phyloP scores from a whole-genome alignment of 2,113 vertebrate species.

The Brachyistius frenatus region DNA sequence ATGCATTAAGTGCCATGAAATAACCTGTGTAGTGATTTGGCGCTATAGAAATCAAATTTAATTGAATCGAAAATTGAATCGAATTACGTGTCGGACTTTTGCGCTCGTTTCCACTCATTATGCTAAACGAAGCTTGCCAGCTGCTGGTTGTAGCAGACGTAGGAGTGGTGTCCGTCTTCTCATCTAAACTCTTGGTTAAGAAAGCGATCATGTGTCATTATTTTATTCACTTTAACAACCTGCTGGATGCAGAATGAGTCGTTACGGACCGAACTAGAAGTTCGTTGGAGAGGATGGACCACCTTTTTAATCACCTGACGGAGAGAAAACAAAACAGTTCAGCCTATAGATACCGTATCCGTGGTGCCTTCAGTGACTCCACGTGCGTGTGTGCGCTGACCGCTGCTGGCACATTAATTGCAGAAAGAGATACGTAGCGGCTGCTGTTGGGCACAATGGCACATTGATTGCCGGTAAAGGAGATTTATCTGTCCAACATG shows the following conservation, averaged over 20 bases:
- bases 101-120: too few species aligned
- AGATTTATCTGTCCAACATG: constrained; percentile 76
- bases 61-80: too few species aligned
- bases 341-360: constrained; percentile 17
- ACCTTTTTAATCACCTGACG: constrained; percentile 6
- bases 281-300: neutral
- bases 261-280: too few species aligned
- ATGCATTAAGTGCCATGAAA: too few species aligned
- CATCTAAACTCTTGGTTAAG: too few species aligned
- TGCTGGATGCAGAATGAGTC: too few species aligned
- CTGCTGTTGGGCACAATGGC: constrained; percentile 66
- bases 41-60: too few species aligned
- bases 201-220: too few species aligned
- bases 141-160: neutral
- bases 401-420: constrained; percentile 73
- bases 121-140: neutral
- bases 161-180: too few species aligned
- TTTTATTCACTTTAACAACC: too few species aligned
- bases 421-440: constrained; percentile 57
- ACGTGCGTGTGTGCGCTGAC: constrained; percentile 27
- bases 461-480: constrained; percentile 80
- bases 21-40: too few species aligned
- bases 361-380: constrained; percentile 13
- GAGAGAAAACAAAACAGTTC: constrained; percentile 18
- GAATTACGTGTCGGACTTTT: too few species aligned